Conservation (phyloP, 2,113 vertebrate species). For the Lophius piscatorius region DNA sequence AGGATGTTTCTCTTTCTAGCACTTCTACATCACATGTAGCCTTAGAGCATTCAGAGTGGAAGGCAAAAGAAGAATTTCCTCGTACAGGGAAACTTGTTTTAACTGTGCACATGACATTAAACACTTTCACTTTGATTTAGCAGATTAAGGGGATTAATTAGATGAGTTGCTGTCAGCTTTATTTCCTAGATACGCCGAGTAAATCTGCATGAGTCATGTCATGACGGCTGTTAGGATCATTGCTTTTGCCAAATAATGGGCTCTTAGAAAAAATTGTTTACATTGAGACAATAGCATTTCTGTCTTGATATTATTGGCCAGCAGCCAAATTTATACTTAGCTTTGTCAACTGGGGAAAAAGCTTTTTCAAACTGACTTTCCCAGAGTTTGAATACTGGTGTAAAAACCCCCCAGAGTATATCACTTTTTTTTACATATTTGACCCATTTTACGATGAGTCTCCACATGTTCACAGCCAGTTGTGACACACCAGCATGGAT, state of each 20-base stretch:
- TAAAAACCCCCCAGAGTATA: background rate
- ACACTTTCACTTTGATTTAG: background rate
- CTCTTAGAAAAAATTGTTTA: background rate
- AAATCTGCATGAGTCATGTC: background rate
- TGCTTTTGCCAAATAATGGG: background rate
- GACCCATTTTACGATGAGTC: constrained; percentile 2
- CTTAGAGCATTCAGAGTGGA: no score
- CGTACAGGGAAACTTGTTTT: no score
- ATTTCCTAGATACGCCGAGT: background rate
- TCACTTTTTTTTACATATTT: background rate
- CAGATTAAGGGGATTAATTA: background rate
- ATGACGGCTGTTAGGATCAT: background rate
- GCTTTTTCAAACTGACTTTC: background rate
- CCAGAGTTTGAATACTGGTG: background rate
- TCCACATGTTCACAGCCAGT: constrained; percentile 36
- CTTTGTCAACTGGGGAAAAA: background rate
- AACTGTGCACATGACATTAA: background rate
- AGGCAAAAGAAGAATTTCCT: no score
- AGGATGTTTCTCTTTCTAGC: no score
- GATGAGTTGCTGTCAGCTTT: background rate
- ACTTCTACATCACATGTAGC: no score
- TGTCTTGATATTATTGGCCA: background rate
- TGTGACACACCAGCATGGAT: constrained; percentile 67
- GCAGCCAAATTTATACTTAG: background rate
- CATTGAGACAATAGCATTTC: background rate